Conservation (phyloP, 1,140 invertebrate species). For the Drosophila lacertosa region DNA sequence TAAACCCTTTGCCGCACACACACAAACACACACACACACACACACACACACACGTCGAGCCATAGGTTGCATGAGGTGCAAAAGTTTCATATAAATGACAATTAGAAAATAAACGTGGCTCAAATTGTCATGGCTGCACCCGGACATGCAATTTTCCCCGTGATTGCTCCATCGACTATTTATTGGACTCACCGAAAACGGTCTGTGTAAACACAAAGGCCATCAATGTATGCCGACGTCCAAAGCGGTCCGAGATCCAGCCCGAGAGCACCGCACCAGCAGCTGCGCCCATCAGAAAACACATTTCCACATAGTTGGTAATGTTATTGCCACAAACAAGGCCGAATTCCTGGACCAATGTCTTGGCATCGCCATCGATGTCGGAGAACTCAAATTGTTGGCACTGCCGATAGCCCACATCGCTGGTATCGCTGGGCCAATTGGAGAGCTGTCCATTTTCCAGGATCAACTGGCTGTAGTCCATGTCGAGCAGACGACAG, state of each 20-base stretch:
- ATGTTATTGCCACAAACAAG: slow-evolving; percentile 87
- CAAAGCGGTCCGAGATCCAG: slow-evolving; percentile 89
- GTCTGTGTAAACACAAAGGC: slow-evolving; percentile 83
- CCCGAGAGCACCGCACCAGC: slow-evolving; percentile 89
- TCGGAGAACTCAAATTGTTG: slow-evolving; percentile 88
- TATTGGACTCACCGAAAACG: slow-evolving; percentile 66
- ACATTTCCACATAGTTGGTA: slow-evolving; percentile 87
- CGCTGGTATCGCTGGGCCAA: slow-evolving; percentile 51
- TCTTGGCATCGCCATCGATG: slow-evolving; percentile 85
- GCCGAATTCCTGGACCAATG: slow-evolving; percentile 87
- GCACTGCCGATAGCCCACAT: slow-evolving; percentile 84
- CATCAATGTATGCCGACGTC: slow-evolving; percentile 90
- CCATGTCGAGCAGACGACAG: slow-evolving; percentile 84
- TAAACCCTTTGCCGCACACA: slow-evolving; percentile 26
- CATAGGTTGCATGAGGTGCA: slow-evolving; percentile 4
- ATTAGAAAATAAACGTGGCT: slow-evolving; percentile 64
- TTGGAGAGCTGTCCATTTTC: slow-evolving; percentile 50
- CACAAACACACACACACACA: slow-evolving; percentile 28
- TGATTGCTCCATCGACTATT: slow-evolving; percentile 42
- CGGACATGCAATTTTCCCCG: slow-evolving; percentile 33
- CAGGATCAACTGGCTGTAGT: slow-evolving; percentile 52
- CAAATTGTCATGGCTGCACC: slow-evolving; percentile 47
- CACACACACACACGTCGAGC: background rate
- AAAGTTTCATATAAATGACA: slow-evolving; percentile 71
- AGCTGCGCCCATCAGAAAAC: slow-evolving; percentile 89